Evolutionary conservation across 1,140 invertebrate genomes (phyloP).

Genomic region (Uloborus diversus): DNA sequence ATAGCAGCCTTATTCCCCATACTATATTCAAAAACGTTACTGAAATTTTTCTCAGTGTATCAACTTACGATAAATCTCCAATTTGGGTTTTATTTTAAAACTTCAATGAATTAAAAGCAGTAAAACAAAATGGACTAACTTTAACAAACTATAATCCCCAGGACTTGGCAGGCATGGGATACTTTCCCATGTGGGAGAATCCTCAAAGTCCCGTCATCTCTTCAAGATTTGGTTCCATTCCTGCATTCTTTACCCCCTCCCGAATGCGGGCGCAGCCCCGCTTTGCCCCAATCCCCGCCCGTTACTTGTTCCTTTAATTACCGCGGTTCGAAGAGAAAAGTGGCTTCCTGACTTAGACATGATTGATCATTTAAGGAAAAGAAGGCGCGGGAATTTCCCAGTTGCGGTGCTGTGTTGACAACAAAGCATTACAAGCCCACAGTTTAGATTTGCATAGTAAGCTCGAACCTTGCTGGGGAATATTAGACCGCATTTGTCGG

Average conservation of each 20-base stretch:
- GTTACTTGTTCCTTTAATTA: conserved; percentile 50
- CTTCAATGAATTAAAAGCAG: no score
- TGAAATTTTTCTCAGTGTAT: no score
- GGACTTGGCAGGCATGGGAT: no score
- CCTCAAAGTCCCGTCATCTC: no score
- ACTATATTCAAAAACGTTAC: no score
- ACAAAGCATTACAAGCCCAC: conserved; percentile 21
- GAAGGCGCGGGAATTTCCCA: conserved; percentile 5
- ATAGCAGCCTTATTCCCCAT: no score
- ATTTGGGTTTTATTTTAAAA: no score
- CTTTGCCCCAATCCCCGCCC: conserved; percentile 22
- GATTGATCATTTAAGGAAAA: conserved; percentile 50
- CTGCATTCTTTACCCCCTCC: conserved; percentile 1
- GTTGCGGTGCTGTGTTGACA: neutral
- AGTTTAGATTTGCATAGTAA: conserved; percentile 45
- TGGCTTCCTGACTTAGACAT: conserved; percentile 34
- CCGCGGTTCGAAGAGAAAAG: conserved; percentile 6
- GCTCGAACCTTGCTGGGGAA: conserved; percentile 39
- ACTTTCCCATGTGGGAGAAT: no score
- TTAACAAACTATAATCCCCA: no score
- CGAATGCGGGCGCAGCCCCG: neutral
- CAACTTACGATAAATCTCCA: no score
- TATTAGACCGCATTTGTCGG: conserved; percentile 29
- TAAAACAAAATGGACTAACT: no score
- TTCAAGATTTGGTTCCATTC: no score